Evolutionary conservation across 2,888 invertebrate species (phyloP).

Genomic region (Drosophila testacea): DNA sequence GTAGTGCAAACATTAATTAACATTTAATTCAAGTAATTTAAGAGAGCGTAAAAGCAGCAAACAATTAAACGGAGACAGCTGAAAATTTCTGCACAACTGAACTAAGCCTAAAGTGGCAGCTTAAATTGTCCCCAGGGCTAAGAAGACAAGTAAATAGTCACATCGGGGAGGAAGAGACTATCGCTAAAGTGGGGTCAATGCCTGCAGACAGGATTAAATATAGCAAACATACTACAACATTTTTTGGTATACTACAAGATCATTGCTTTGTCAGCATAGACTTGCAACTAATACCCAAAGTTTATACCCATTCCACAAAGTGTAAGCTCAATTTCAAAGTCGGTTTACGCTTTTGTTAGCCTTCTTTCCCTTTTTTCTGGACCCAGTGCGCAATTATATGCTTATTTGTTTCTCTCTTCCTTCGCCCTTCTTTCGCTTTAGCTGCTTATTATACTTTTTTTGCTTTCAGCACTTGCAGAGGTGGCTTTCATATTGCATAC

Average conservation of each 20-base stretch:
- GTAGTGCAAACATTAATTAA: conserved; percentile 9
- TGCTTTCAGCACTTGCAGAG: not conserved
- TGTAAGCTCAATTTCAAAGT: conserved; percentile 40
- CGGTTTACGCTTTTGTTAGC: conserved; percentile 35
- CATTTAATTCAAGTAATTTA: conserved; percentile 18
- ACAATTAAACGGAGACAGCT: conserved; percentile 35
- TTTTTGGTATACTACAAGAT: not conserved
- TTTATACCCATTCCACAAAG: conserved; percentile 1
- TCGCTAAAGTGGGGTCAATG: conserved; percentile 3
- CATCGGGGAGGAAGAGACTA: conserved; percentile 2
- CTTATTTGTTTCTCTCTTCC: conserved; percentile 16
- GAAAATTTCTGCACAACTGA: conserved; percentile 34
- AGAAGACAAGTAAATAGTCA: conserved; percentile 6
- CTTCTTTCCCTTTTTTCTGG: conserved; percentile 5
- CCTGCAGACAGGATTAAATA: conserved; percentile 4
- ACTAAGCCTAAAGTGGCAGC: conserved; percentile 32
- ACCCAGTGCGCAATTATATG: conserved; percentile 22
- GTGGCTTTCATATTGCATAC: not conserved
- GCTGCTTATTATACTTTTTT: not conserved
- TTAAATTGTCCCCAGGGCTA: conserved; percentile 26
- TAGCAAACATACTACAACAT: not conserved
- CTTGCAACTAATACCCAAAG: not conserved
- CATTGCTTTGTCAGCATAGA: not conserved
- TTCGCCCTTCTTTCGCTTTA: not conserved
- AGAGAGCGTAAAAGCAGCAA: conserved; percentile 12